phyloP scores from a whole-genome alignment of 2,888 invertebrate genomes.

The Rosalia funebris region DNA sequence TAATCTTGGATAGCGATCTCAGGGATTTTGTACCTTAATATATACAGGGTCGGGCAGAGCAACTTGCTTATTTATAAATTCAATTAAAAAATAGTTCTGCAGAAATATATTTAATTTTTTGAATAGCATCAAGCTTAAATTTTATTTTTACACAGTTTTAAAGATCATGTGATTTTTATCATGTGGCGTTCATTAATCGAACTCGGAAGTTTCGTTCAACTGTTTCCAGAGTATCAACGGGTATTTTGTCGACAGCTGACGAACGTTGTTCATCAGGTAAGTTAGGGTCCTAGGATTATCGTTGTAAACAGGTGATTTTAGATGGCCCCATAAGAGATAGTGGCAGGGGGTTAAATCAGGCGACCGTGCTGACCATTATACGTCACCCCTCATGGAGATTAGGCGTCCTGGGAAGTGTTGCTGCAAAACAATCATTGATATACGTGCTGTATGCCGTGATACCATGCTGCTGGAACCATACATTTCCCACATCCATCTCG shows the following conservation, averaged over 20 bases:
- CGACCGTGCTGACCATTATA: constrained; percentile 29
- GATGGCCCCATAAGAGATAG: constrained; percentile 30
- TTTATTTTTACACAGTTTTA: background rate
- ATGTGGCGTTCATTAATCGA: background rate
- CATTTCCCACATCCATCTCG: constrained; percentile 25
- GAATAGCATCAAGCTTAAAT: background rate
- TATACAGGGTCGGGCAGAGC: no score
- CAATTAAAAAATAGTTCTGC: no score
- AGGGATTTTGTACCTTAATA: no score
- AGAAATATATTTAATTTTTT: no score
- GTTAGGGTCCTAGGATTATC: no score
- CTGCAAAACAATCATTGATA: constrained; percentile 21
- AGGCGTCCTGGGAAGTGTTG: constrained; percentile 4
- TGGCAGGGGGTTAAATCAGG: constrained; percentile 31
- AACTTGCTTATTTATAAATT: no score
- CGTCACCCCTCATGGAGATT: constrained; percentile 7
- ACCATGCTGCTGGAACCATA: constrained; percentile 34
- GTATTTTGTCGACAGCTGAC: background rate
- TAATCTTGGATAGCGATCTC: no score
- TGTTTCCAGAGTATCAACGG: background rate
- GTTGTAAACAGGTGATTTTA: constrained; percentile 18
- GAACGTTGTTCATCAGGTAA: no score
- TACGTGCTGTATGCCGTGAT: constrained; percentile 18
- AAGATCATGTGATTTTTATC: background rate
- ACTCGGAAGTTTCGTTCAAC: background rate